A percentile compares a stretch with the other conserved stretches of the same genome.
Conservation (phyloP, 2,888 invertebrate genomes). For the Drosophila mimetica region DNA sequence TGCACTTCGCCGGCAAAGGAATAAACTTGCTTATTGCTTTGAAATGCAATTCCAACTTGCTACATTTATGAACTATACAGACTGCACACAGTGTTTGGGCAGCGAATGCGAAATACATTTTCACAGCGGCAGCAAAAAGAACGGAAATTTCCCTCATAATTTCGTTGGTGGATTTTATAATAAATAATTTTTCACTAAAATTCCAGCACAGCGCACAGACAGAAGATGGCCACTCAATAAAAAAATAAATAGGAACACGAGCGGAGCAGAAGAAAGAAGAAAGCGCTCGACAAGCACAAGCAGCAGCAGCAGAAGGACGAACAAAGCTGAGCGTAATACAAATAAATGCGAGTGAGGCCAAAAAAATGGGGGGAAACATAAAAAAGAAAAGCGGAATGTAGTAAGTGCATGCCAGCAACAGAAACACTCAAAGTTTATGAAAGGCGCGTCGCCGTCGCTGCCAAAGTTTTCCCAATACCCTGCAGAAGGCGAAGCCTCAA, state of each 20-base stretch:
- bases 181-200: slow-evolving; percentile 61
- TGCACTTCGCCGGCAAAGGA: slow-evolving; percentile 42
- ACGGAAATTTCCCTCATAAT: slow-evolving; percentile 70
- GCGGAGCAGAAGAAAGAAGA: slow-evolving; percentile 7
- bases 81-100: slow-evolving; percentile 2
- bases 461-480: slow-evolving; percentile 55
- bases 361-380: background rate
- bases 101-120: slow-evolving; percentile 51
- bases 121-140: slow-evolving; percentile 47
- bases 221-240: slow-evolving; percentile 73
- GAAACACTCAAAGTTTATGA: slow-evolving; percentile 80
- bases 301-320: slow-evolving; percentile 14
- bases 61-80: slow-evolving; percentile 31
- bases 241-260: slow-evolving; percentile 31
- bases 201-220: slow-evolving; percentile 30
- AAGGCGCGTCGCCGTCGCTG: slow-evolving; percentile 72
- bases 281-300: slow-evolving; percentile 26
- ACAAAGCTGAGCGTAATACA: slow-evolving; percentile 68
- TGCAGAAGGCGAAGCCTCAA: background rate
- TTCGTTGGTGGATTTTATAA: slow-evolving; percentile 73
- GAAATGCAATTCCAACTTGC: slow-evolving; percentile 73
- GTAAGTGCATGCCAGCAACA: slow-evolving; percentile 77
- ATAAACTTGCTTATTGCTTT: slow-evolving; percentile 76
- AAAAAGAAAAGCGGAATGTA: slow-evolving; percentile 42
- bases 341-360: slow-evolving; percentile 62